Conservation (phyloP, 2,797 vertebrate species). For the Erpetoichthys calabaricus region DNA sequence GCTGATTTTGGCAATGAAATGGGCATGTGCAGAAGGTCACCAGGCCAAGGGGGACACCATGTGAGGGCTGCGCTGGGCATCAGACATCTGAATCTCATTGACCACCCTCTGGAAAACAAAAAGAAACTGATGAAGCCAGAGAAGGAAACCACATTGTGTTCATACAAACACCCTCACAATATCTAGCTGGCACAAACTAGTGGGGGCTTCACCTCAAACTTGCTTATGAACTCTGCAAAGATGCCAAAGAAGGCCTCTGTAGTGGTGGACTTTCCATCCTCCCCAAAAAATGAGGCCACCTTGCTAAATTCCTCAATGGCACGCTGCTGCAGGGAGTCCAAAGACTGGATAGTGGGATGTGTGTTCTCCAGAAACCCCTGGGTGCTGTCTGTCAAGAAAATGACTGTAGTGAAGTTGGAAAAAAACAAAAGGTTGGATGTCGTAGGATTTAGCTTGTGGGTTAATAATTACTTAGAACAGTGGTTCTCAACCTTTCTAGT, state of each 20-base stretch:
- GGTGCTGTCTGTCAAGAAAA: constrained; percentile 34
- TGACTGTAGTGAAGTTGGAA: neutral
- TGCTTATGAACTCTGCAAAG: constrained; percentile 85
- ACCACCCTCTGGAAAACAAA: constrained; percentile 66
- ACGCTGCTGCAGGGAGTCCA: constrained; percentile 76
- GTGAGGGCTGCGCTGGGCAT: constrained; percentile 68
- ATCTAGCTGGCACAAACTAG: neutral
- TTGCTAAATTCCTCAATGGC: constrained; percentile 81
- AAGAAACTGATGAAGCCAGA: neutral
- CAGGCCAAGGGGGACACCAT: constrained; percentile 79
- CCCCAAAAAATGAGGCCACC: constrained; percentile 81
- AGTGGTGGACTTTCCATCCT: constrained; percentile 74
- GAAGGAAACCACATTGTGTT: neutral
- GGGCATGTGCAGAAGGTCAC: constrained; percentile 39
- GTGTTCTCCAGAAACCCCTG: constrained; percentile 87
- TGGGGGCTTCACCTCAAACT: constrained; percentile 74
- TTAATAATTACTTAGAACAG: constrained; percentile 20
- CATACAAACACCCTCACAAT: constrained; percentile 8
- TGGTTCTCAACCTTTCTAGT: too few relatives aligned
- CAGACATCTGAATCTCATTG: constrained; percentile 64
- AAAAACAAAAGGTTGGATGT: too few relatives aligned
- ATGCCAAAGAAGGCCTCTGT: constrained; percentile 91
- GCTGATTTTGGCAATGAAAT: constrained; percentile 4
- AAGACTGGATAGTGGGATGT: constrained; percentile 71
- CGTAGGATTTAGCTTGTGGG: too few relatives aligned